Evolutionary conservation across 1,140 invertebrate species (phyloP).

Genomic region (Lethocerus indicus): DNA sequence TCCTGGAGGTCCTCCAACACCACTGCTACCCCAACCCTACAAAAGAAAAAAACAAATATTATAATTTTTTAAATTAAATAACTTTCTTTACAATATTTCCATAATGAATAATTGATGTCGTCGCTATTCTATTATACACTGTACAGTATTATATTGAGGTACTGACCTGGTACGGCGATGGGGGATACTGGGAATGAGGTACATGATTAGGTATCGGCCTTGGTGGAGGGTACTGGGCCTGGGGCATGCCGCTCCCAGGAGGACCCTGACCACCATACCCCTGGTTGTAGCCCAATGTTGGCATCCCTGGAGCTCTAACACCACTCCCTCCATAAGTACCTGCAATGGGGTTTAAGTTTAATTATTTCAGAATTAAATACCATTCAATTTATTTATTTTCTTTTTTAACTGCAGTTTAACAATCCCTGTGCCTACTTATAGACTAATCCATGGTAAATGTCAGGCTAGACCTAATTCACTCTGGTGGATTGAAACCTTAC

Average conservation of each 20-base stretch:
- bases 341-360: conserved; percentile 12
- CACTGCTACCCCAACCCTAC: conserved; percentile 19
- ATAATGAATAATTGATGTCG: no score
- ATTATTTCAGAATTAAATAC: neutral
- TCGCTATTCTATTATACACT: no score
- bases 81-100: no score
- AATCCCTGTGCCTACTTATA: no score
- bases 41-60: no score
- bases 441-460: no score
- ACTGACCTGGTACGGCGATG: conserved; percentile 21
- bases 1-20: conserved; percentile 13
- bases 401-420: no score
- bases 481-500: no score
- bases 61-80: no score
- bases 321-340: conserved; percentile 34
- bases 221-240: conserved; percentile 28
- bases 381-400: no score
- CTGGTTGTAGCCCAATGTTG: neutral
- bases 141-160: no score
- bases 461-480: no score
- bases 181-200: conserved; percentile 29
- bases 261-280: conserved; percentile 18
- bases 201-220: conserved; percentile 33
- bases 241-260: conserved; percentile 28
- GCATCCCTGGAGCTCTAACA: conserved; percentile 24